Evolutionary conservation across 2,113 vertebrate genomes (phyloP).

Genomic region (Bostrychus sinensis): DNA sequence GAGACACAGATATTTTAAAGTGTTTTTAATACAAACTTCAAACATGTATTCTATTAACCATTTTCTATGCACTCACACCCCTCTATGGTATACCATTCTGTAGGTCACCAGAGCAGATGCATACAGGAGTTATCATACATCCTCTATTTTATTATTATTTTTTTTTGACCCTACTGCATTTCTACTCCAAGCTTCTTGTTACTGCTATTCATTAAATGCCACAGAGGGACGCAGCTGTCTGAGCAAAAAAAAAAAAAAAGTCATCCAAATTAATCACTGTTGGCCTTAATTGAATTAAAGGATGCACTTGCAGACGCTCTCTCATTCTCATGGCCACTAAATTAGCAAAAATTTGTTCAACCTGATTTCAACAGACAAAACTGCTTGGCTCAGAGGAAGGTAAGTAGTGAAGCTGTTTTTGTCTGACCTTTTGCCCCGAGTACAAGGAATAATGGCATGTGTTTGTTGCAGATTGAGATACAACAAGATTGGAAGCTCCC

Average conservation of each 20-base stretch:
- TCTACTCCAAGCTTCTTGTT: neutral
- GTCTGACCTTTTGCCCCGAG: neutral
- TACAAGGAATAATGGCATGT: neutral
- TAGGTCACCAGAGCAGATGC: too few relatives aligned
- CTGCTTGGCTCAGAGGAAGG: neutral
- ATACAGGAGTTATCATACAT: neutral
- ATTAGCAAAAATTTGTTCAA: constrained; percentile 7
- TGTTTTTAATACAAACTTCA: too few relatives aligned
- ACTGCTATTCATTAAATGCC: neutral
- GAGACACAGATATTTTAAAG: too few relatives aligned
- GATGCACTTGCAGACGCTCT: constrained; percentile 19
- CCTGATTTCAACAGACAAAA: constrained; percentile 6
- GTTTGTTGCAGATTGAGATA: neutral
- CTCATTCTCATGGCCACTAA: neutral
- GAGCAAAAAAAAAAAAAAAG: constrained; percentile 14
- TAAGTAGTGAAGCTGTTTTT: neutral
- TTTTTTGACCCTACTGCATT: neutral
- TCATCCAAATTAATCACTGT: constrained; percentile 31
- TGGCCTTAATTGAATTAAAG: constrained; percentile 32
- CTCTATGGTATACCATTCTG: too few relatives aligned
- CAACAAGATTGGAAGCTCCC: constrained; percentile 39
- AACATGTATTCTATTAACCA: too few relatives aligned
- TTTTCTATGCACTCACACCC: too few relatives aligned
- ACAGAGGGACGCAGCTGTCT: constrained; percentile 19
- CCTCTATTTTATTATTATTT: too few relatives aligned